Evolutionary conservation across 2,113 vertebrate genomes (phyloP).

Genomic region (Anas platyrhynchos): DNA sequence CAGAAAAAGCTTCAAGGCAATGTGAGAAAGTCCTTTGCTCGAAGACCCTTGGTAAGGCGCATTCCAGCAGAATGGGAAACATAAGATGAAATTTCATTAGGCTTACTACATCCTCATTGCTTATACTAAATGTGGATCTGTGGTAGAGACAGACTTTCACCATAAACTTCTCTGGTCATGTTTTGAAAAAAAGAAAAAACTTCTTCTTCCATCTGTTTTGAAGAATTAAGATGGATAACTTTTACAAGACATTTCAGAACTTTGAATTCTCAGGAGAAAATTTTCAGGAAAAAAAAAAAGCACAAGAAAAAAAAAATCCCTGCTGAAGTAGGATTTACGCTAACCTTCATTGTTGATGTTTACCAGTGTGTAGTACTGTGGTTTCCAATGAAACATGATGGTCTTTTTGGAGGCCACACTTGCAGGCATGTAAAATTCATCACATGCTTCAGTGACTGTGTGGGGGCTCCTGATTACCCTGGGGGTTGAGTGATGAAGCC

Average conservation of each 20-base stretch:
- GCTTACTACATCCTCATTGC: not conserved
- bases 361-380: not conserved
- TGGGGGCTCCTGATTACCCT: not conserved
- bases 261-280: not conserved
- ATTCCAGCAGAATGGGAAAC: conserved; percentile 7
- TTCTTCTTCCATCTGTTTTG: not conserved
- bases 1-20: not conserved
- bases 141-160: not conserved
- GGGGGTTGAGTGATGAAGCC: fast-evolving
- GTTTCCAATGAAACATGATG: not conserved
- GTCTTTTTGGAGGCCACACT: not conserved
- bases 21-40: not conserved
- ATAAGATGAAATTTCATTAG: conserved; percentile 8
- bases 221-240: not conserved
- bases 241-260: not conserved
- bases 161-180: not conserved
- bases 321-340: not conserved
- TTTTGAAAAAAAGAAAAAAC: not conserved
- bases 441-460: fast-evolving
- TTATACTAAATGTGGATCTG: not conserved
- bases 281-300: not conserved
- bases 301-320: fast-evolving
- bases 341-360: not conserved
- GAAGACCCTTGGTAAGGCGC: not conserved
- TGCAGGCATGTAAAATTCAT: not conserved